Conservation (phyloP, 1,140 invertebrate species). For the Drosophila tsacasi region DNA sequence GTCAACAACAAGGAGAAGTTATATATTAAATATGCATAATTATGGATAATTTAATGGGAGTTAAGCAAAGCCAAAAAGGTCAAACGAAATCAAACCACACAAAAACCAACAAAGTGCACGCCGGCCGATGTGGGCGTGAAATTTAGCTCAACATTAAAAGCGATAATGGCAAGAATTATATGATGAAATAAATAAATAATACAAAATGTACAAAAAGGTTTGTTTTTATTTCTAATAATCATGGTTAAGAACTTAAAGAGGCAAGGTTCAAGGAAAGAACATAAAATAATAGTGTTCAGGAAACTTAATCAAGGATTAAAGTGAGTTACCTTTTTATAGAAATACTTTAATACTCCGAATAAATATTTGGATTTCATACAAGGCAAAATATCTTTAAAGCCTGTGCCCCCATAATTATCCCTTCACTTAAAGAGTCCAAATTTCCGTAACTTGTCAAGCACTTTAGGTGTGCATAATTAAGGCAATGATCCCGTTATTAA, state of each 20-base stretch:
- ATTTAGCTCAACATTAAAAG: constrained; percentile 79
- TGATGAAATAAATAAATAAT: constrained; percentile 76
- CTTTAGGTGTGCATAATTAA: constrained; percentile 61
- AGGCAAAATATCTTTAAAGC: background rate
- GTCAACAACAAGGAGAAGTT: constrained; percentile 42
- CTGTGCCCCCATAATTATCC: background rate
- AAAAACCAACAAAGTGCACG: constrained; percentile 56
- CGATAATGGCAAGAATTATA: constrained; percentile 77
- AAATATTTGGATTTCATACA: background rate
- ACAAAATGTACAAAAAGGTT: constrained; percentile 25
- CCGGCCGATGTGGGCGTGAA: constrained; percentile 57
- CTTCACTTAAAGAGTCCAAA: constrained; percentile 1
- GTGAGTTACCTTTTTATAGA: background rate
- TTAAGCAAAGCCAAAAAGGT: constrained; percentile 66
- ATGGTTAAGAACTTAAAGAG: too few relatives aligned
- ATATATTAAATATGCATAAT: constrained; percentile 69
- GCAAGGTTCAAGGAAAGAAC: background rate
- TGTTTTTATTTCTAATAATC: constrained; percentile 7
- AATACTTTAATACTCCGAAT: background rate
- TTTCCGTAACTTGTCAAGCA: constrained; percentile 1
- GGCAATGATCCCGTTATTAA: constrained; percentile 50
- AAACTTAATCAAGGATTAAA: too few relatives aligned
- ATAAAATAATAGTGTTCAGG: too few relatives aligned
- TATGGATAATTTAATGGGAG: constrained; percentile 66
- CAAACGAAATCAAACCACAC: constrained; percentile 75